These are phyloP conservation scores for Eutrigla gurnardus DNA, from an alignment of 2,797 vertebrate species.

Conservation along the genomic window DNA sequence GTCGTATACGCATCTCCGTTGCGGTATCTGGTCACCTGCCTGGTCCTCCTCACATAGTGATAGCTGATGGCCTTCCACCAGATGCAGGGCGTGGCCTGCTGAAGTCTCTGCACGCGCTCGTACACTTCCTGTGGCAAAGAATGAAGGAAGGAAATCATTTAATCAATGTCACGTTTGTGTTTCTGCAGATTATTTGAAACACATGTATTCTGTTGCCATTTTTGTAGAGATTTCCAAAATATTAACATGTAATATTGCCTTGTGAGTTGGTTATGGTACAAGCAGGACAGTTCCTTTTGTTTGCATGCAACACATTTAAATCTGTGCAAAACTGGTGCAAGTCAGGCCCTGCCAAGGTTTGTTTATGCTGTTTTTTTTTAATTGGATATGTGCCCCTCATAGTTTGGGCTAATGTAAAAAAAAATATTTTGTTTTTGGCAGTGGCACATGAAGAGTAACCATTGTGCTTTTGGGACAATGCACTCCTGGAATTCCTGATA, in stretches of 20 bases:
- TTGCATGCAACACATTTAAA: background rate
- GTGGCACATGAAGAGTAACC: slow-evolving; percentile 9
- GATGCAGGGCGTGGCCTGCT: slow-evolving; percentile 92
- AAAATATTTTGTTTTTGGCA: slow-evolving; percentile 21
- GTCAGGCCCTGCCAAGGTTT: slow-evolving; percentile 6
- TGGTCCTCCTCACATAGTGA: slow-evolving; percentile 91
- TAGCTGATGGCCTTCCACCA: slow-evolving; percentile 99
- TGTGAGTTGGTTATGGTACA: background rate
- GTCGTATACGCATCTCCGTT: slow-evolving; percentile 94
- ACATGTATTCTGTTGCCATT: background rate
- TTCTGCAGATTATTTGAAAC: background rate
- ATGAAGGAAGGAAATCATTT: background rate
- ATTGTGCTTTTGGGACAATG: slow-evolving; percentile 7
- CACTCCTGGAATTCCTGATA: slow-evolving; percentile 26
- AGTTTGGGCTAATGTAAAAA: slow-evolving; percentile 1
- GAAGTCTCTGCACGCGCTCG: slow-evolving; percentile 89
- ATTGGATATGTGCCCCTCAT: background rate
- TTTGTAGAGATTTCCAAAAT: background rate
- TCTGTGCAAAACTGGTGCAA: slow-evolving; percentile 32
- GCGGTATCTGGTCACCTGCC: slow-evolving; percentile 92
- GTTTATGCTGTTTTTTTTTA: background rate
- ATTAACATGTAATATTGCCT: background rate
- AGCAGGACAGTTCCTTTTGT: slow-evolving; percentile 1
- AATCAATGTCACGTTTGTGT: background rate
- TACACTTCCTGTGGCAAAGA: slow-evolving; percentile 82